phyloP scores from a whole-genome alignment of 1,140 invertebrate species.

The Andricus grossulariae region DNA sequence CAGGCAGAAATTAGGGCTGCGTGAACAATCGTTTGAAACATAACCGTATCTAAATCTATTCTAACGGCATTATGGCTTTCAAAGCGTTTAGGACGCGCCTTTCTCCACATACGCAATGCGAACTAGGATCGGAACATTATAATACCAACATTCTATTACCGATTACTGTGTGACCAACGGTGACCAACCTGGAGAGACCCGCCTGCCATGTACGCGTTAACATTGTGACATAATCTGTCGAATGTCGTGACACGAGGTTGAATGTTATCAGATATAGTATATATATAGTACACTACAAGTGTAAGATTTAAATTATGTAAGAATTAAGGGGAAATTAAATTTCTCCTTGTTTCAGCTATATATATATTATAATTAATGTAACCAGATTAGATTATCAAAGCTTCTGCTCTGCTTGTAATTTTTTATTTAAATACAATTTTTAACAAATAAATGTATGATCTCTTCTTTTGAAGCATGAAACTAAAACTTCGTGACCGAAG shows the following conservation, averaged over 20 bases:
- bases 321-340: neutral
- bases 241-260: conserved; percentile 8
- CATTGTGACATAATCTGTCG: conserved; percentile 41
- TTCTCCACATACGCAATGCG: conserved; percentile 48
- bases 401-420: too few relatives aligned
- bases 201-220: conserved; percentile 45
- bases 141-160: conserved; percentile 48
- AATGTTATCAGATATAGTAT: neutral
- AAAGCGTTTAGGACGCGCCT: conserved; percentile 31
- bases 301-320: neutral
- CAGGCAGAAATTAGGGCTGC: conserved; percentile 4
- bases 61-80: conserved; percentile 15
- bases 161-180: conserved; percentile 51
- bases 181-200: conserved; percentile 51
- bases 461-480: too few relatives aligned
- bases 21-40: conserved; percentile 14
- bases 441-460: too few relatives aligned
- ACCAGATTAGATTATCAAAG: too few relatives aligned
- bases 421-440: too few relatives aligned
- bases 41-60: conserved; percentile 24
- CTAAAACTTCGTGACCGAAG: too few relatives aligned
- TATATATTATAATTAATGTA: too few relatives aligned
- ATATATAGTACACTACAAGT: neutral
- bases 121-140: conserved; percentile 42
- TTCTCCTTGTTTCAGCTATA: neutral